These are phyloP conservation scores for Brachionus angularis DNA, from an alignment of 1,140 invertebrate genomes.

Conservation along the genomic window DNA sequence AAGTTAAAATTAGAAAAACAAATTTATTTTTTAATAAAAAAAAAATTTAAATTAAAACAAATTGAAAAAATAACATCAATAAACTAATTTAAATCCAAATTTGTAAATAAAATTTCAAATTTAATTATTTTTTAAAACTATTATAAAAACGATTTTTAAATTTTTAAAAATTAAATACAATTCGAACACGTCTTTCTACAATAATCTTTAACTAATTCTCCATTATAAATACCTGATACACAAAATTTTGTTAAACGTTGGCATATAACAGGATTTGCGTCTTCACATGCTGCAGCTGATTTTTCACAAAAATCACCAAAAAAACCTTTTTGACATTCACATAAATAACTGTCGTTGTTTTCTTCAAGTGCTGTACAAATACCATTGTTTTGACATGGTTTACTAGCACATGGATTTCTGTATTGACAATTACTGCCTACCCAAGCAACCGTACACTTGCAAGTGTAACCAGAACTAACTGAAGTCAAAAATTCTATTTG, in stretches of 20 bases:
- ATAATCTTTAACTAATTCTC: background rate
- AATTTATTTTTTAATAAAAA: too few species aligned
- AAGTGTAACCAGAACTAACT: background rate
- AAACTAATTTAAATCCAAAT: too few species aligned
- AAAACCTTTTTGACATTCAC: constrained; percentile 1
- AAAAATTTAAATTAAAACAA: too few species aligned
- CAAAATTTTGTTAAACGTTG: background rate
- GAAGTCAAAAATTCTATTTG: background rate
- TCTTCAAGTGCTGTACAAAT: constrained; percentile 6
- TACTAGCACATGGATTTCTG: background rate
- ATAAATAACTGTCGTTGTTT: constrained; percentile 21
- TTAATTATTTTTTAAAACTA: too few species aligned
- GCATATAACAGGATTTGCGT: background rate
- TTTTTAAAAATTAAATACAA: too few species aligned
- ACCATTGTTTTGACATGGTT: constrained; percentile 7
- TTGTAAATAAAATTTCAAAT: too few species aligned
- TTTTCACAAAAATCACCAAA: constrained; percentile 10
- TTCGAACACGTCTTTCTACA: too few species aligned
- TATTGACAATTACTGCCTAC: constrained; percentile 2
- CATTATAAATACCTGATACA: background rate
- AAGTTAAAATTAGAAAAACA: too few species aligned
- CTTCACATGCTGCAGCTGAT: background rate
- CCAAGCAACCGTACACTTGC: background rate
- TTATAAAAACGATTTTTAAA: too few species aligned
- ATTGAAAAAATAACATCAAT: too few species aligned